These are phyloP conservation scores for Diabrotica undecimpunctata DNA, from an alignment of 1,140 invertebrate species.

Conservation along the genomic window DNA sequence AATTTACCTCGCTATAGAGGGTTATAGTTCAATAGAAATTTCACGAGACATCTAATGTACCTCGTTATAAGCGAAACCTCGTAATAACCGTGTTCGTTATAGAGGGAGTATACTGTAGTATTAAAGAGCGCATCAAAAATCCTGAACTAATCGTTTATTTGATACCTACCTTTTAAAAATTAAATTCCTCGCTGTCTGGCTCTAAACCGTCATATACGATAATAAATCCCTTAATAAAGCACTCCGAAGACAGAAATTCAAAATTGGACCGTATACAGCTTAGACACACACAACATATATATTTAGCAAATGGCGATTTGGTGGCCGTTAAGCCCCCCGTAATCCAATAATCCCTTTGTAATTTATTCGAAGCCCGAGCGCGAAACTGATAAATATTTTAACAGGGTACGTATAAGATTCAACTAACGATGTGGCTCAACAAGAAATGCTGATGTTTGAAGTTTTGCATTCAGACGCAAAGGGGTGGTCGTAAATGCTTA, in stretches of 20 bases:
- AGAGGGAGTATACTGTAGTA: no score
- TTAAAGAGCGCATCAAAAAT: no score
- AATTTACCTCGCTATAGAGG: no score
- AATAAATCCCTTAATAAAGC: not conserved
- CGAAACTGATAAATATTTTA: conserved; percentile 17
- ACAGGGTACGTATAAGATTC: conserved; percentile 13
- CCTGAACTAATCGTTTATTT: no score
- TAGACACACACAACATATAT: conserved; percentile 17
- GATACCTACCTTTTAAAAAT: no score
- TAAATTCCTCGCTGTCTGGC: no score
- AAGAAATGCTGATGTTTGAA: conserved; percentile 14
- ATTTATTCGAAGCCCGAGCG: conserved; percentile 13
- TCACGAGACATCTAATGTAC: no score
- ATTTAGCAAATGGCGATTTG: conserved; percentile 16
- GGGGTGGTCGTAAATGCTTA: not conserved
- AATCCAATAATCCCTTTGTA: conserved; percentile 18
- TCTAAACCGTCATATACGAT: not conserved
- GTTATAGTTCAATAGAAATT: no score
- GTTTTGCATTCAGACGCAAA: not conserved
- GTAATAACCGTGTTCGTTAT: no score
- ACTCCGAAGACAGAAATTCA: conserved; percentile 4
- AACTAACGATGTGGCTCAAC: conserved; percentile 6
- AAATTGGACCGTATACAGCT: conserved; percentile 10
- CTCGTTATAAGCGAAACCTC: no score
- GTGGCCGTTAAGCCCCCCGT: conserved; percentile 9